Percentiles rank a stretch among this genome's conserved stretches.
phyloP scores from a whole-genome alignment of 2,888 invertebrate species.

The Emesis russula region DNA sequence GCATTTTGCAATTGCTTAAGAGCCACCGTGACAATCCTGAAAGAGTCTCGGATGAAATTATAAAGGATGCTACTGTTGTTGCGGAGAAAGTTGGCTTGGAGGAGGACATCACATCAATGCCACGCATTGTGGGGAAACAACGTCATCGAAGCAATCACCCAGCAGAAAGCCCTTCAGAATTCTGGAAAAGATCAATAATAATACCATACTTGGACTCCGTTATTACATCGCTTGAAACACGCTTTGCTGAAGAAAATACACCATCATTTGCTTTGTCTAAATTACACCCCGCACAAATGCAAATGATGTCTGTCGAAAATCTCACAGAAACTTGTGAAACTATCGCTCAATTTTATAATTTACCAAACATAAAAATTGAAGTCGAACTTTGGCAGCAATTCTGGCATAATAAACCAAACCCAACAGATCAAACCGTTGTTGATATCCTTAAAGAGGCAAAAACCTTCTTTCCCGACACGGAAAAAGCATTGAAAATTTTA shows the following conservation, averaged over 20 bases:
- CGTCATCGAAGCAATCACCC: slow-evolving; percentile 87
- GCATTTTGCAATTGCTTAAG: slow-evolving; percentile 66
- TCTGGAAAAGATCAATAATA: too few species aligned
- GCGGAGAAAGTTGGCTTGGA: slow-evolving; percentile 82
- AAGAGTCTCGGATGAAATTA: slow-evolving; percentile 81
- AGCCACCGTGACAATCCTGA: slow-evolving; percentile 79
- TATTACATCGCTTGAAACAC: slow-evolving; percentile 73
- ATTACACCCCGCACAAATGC: slow-evolving; percentile 59
- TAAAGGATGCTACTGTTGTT: slow-evolving; percentile 78
- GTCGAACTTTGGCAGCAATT: slow-evolving; percentile 42
- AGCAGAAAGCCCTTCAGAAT: slow-evolving; percentile 58
- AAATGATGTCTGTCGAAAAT: slow-evolving; percentile 71
- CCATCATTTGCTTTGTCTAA: slow-evolving; percentile 61
- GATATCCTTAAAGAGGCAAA: slow-evolving; percentile 53
- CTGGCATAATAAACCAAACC: too few species aligned
- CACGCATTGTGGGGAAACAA: slow-evolving; percentile 82
- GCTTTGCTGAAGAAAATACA: slow-evolving; percentile 67
- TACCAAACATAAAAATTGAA: slow-evolving; percentile 57
- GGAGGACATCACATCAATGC: slow-evolving; percentile 65
- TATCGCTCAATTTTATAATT: slow-evolving; percentile 59
- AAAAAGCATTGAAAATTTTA: slow-evolving; percentile 11
- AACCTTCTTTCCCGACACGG: slow-evolving; percentile 61
- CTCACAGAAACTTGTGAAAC: slow-evolving; percentile 64
- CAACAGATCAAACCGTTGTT: slow-evolving; percentile 65
- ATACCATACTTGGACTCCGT: slow-evolving; percentile 53